A percentile compares a stretch with the other conserved stretches of the same genome.
Evolutionary conservation across 2,797 vertebrate species (phyloP).

Genomic region (Decapterus maruadsi): DNA sequence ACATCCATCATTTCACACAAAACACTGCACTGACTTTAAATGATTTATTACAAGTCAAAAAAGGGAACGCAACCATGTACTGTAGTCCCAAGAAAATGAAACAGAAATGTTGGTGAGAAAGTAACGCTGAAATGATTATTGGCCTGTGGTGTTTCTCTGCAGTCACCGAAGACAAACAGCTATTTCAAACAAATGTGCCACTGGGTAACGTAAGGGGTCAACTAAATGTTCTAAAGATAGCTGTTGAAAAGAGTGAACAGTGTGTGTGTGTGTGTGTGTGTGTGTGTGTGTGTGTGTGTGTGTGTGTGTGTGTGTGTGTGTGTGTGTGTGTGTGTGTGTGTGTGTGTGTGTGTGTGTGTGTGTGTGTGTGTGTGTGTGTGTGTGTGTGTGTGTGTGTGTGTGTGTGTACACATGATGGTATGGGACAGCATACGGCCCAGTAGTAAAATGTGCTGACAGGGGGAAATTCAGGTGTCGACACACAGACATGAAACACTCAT

Average conservation of each 20-base stretch:
- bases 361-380: not conserved
- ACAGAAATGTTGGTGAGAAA: not conserved
- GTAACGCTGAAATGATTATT: not conserved
- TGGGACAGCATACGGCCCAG: not conserved
- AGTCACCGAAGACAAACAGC: not conserved
- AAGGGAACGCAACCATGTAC: not conserved
- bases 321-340: not conserved
- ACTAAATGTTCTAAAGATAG: not conserved
- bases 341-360: not conserved
- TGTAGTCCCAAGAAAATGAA: not conserved
- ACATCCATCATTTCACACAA: conserved; percentile 25
- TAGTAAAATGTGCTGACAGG: not conserved
- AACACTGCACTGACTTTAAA: not conserved
- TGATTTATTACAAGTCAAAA: conserved; percentile 6
- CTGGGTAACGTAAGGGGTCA: not conserved
- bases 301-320: not conserved
- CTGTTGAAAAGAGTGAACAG: not conserved
- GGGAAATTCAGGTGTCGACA: not conserved
- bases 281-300: not conserved
- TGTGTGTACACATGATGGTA: not conserved
- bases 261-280: not conserved
- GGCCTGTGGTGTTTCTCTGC: not conserved
- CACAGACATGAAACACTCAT: not conserved
- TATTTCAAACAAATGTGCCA: not conserved
- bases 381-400: not conserved